Conservation (phyloP, 2,888 invertebrate genomes). For the Ganaspis brasiliensis region DNA sequence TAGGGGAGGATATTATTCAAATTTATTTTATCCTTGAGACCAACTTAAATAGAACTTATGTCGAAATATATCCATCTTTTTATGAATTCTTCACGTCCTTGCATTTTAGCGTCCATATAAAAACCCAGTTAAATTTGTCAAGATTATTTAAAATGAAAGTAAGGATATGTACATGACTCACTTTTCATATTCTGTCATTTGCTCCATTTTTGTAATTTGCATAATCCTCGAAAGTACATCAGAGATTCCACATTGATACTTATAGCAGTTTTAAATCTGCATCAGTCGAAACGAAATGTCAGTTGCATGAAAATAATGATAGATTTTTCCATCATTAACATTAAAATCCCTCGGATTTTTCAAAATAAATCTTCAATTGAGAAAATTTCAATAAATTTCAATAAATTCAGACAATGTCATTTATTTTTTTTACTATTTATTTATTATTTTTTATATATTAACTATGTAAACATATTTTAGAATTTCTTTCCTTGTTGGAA, state of each 20-base stretch:
- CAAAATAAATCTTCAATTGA: no score
- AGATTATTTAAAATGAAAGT: conserved; percentile 15
- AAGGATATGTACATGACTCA: background rate
- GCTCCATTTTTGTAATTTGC: conserved; percentile 11
- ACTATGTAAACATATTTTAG: no score
- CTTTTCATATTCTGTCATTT: conserved; percentile 26
- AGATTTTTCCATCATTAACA: no score
- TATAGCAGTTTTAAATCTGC: background rate
- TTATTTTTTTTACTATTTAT: no score
- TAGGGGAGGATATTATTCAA: conserved; percentile 3
- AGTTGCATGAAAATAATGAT: no score
- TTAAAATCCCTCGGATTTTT: no score
- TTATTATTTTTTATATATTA: no score
- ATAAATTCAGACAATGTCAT: no score
- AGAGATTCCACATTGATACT: background rate
- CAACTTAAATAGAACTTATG: background rate
- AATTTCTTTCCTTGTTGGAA: no score
- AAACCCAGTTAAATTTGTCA: conserved; percentile 27
- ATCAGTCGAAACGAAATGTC: background rate
- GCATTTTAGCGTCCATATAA: conserved; percentile 10
- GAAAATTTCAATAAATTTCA: no score
- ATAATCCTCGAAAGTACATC: conserved; percentile 9
- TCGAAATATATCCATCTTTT: conserved; percentile 26
- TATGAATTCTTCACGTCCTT: conserved; percentile 16
- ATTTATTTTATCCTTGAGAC: background rate